A percentile compares a stretch with the other conserved stretches of the same genome.
Evolutionary conservation across 2,797 vertebrate genomes (phyloP).

Genomic region (Semaprochilodus insignis): DNA sequence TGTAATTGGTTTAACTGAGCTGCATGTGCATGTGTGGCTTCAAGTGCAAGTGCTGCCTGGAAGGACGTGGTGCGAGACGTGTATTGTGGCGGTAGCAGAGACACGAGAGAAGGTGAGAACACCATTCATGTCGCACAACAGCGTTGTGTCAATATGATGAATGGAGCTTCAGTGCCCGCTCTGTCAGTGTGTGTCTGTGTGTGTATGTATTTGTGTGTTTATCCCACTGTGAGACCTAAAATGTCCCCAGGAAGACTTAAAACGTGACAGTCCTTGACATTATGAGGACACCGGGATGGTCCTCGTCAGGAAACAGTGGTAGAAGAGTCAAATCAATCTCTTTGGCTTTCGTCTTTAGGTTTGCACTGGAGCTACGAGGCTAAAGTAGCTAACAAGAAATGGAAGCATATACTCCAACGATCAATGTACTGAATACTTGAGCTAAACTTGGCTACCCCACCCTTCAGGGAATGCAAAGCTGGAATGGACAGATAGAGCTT

Average conservation of each 20-base stretch:
- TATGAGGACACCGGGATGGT: background rate
- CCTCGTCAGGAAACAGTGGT: background rate
- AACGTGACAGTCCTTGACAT: background rate
- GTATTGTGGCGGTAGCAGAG: background rate
- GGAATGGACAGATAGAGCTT: too few relatives aligned
- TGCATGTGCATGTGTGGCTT: background rate
- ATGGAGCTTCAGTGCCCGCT: conserved; percentile 24
- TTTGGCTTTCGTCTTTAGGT: too few relatives aligned
- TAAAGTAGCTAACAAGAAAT: too few relatives aligned
- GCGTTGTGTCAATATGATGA: conserved; percentile 38
- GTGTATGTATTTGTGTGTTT: conserved; percentile 8
- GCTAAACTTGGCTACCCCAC: too few relatives aligned
- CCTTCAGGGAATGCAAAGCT: too few relatives aligned
- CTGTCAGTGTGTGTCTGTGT: conserved; percentile 19
- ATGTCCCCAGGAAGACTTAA: background rate
- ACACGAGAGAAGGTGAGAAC: conserved; percentile 7
- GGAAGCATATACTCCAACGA: too few relatives aligned
- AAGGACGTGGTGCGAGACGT: conserved; percentile 21
- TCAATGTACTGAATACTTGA: too few relatives aligned
- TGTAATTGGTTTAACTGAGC: conserved; percentile 31
- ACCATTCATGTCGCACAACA: conserved; percentile 29
- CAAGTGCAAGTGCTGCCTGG: background rate
- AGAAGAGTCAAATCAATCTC: too few relatives aligned
- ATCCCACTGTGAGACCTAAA: background rate
- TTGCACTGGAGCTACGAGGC: too few relatives aligned